A percentile compares a stretch with the other conserved stretches of the same genome.
These are phyloP conservation scores for Acropternis orthonyx DNA, from an alignment of 2,797 vertebrate species.

Conservation along the genomic window DNA sequence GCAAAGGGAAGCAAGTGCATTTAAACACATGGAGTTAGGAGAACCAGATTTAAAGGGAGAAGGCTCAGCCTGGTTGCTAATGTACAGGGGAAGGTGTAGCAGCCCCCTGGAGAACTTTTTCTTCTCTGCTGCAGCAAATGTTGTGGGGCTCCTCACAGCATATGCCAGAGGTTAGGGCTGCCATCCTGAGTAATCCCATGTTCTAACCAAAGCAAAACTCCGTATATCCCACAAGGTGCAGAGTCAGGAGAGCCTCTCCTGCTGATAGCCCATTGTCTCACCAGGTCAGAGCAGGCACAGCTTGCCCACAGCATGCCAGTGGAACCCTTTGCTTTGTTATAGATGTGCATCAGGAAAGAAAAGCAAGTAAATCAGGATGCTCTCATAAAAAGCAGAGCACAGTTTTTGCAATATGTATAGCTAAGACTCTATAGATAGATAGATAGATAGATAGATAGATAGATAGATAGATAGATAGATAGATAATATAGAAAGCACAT, in stretches of 20 bases:
- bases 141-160: rapidly evolving
- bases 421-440: neutral
- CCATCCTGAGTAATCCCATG: neutral
- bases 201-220: neutral
- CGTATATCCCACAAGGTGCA: neutral
- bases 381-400: neutral
- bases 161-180: rapidly evolving
- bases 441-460: neutral
- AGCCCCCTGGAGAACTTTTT: rapidly evolving
- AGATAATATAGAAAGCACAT: neutral
- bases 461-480: neutral
- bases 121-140: neutral
- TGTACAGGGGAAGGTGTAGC: neutral
- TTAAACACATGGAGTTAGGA: neutral
- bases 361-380: neutral
- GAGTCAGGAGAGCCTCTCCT: neutral
- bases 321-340: neutral
- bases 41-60: neutral
- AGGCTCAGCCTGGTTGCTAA: neutral
- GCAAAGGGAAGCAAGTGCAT: neutral
- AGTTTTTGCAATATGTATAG: neutral
- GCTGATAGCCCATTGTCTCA: neutral
- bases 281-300: rapidly evolving
- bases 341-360: neutral
- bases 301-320: rapidly evolving